phyloP scores from a whole-genome alignment of 2,888 invertebrate species.

The Cepaea hortensis region DNA sequence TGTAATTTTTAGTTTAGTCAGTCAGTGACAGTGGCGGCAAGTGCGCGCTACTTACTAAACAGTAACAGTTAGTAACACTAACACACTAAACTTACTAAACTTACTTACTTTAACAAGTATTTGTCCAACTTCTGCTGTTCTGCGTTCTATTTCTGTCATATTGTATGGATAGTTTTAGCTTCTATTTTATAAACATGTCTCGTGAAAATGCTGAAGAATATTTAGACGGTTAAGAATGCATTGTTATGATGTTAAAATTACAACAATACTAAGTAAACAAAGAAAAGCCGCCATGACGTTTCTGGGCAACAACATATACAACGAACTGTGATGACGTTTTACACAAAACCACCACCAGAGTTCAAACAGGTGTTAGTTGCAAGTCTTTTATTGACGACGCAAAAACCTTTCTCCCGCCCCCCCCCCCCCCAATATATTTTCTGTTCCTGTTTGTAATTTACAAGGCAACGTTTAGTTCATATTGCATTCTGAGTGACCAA shows the following conservation, averaged over 20 bases:
- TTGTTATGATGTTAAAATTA: too few relatives aligned
- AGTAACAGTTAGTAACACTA: too few relatives aligned
- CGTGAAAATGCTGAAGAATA: neutral
- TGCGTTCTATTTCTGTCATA: slow-evolving; percentile 67
- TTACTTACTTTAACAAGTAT: slow-evolving; percentile 71
- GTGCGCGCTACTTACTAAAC: slow-evolving; percentile 57
- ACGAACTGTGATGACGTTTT: slow-evolving; percentile 62
- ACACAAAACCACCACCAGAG: neutral
- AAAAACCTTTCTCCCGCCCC: too few relatives aligned
- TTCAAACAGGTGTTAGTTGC: too few relatives aligned
- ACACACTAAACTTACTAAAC: too few relatives aligned
- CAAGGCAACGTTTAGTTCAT: neutral
- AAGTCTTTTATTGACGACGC: too few relatives aligned
- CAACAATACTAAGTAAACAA: too few relatives aligned
- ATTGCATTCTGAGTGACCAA: neutral
- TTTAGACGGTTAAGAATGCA: neutral
- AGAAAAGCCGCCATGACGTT: slow-evolving; percentile 51
- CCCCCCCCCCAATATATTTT: neutral
- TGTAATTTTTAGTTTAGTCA: too few relatives aligned
- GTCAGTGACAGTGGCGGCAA: too few relatives aligned
- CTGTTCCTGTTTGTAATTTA: neutral
- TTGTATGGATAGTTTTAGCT: slow-evolving; percentile 23
- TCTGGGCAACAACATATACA: slow-evolving; percentile 64
- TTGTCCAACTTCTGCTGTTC: slow-evolving; percentile 73
- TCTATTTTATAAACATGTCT: neutral